phyloP scores from a whole-genome alignment of 1,140 invertebrate species.

The Marisa cornuarietis region DNA sequence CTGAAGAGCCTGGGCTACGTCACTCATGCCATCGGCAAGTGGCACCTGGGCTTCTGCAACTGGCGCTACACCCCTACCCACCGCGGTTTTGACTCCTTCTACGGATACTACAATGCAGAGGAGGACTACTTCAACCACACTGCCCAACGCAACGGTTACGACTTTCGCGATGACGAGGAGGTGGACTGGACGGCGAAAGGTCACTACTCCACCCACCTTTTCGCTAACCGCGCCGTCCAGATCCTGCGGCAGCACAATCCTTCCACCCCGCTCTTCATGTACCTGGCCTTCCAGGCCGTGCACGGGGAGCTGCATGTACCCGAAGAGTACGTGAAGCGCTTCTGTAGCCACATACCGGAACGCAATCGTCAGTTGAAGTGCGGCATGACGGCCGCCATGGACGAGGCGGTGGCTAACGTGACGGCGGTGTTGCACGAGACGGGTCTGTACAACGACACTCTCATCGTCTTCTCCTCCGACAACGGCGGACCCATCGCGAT shows the following conservation, averaged over 20 bases:
- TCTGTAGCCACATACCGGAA: not conserved
- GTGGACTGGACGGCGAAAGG: constrained; percentile 7
- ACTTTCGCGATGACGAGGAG: not conserved
- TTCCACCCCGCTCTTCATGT: constrained; percentile 54
- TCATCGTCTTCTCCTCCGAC: constrained; percentile 51
- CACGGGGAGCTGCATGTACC: constrained; percentile 53
- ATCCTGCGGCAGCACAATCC: constrained; percentile 41
- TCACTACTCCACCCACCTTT: constrained; percentile 51
- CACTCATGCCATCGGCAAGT: not conserved
- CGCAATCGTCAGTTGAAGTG: constrained; percentile 2
- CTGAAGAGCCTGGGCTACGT: not conserved
- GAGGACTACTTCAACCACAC: constrained; percentile 47
- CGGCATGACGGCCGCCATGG: constrained; percentile 67
- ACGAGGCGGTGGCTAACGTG: constrained; percentile 65
- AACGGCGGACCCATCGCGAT: constrained; percentile 55
- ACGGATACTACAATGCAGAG: constrained; percentile 67
- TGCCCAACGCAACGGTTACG: not conserved
- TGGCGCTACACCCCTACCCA: constrained; percentile 66
- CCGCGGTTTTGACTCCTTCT: constrained; percentile 68
- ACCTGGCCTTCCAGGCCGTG: constrained; percentile 58
- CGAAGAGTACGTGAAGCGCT: not conserved
- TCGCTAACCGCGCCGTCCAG: constrained; percentile 37
- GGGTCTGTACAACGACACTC: constrained; percentile 66
- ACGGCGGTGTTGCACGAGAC: constrained; percentile 61
- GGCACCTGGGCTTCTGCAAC: constrained; percentile 64